phyloP scores from a whole-genome alignment of 2,888 invertebrate genomes.

The Hypsopygia costalis region DNA sequence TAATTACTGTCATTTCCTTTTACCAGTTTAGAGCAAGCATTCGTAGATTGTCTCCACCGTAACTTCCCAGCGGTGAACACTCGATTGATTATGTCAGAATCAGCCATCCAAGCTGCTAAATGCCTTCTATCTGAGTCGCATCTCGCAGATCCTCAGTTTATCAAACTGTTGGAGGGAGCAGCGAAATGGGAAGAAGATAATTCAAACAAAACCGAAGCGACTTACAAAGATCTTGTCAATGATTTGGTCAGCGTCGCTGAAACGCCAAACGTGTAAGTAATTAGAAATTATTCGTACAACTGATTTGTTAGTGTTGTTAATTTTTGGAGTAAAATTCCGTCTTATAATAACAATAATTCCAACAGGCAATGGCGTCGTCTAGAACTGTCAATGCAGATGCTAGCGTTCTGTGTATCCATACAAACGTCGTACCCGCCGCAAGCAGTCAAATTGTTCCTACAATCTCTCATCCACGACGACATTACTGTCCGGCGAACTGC shows the following conservation, averaged over 20 bases:
- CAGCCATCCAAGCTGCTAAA: conserved; percentile 69
- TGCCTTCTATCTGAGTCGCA: conserved; percentile 61
- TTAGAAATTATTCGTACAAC: neutral
- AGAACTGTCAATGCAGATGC: conserved; percentile 86
- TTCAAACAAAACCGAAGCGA: conserved; percentile 64
- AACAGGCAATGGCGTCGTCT: conserved; percentile 91
- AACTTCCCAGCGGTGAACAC: conserved; percentile 83
- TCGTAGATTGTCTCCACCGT: conserved; percentile 78
- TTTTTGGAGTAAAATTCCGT: too few species aligned
- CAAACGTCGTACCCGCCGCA: conserved; percentile 83
- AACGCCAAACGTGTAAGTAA: conserved; percentile 59
- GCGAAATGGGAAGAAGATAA: conserved; percentile 48
- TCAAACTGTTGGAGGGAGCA: conserved; percentile 36
- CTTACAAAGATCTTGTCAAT: conserved; percentile 79
- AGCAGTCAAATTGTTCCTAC: conserved; percentile 83
- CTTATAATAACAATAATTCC: too few species aligned
- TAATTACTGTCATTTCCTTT: neutral
- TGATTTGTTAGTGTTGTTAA: too few species aligned
- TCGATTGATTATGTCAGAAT: conserved; percentile 73
- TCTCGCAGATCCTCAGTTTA: conserved; percentile 39
- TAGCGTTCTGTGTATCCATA: conserved; percentile 86
- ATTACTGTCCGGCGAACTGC: conserved; percentile 88
- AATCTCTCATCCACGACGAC: conserved; percentile 87
- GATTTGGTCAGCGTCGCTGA: conserved; percentile 75
- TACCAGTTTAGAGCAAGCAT: conserved; percentile 75